These are phyloP conservation scores for Ovis canadensis DNA, from an alignment of 2,113 vertebrate genomes.

Conservation along the genomic window DNA sequence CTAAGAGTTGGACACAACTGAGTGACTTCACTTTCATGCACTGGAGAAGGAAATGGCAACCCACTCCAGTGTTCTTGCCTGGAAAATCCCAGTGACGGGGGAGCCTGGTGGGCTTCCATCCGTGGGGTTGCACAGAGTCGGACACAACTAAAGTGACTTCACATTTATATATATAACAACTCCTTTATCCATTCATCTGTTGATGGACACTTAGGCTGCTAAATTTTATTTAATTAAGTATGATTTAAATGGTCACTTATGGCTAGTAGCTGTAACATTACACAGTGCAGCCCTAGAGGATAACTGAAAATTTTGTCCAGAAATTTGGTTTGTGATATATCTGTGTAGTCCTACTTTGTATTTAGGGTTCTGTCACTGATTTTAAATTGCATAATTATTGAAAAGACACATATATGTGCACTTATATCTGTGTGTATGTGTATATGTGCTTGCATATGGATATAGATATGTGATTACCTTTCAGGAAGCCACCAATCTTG, in stretches of 20 bases:
- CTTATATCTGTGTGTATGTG: background rate
- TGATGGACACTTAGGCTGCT: background rate
- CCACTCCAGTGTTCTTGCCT: too few species aligned
- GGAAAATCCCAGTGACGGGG: too few species aligned
- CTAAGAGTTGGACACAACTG: too few species aligned
- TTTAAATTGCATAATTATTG: background rate
- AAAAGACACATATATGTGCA: background rate
- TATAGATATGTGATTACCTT: background rate
- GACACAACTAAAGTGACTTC: too few species aligned
- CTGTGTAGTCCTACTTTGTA: background rate
- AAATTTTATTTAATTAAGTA: background rate
- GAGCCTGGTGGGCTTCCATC: too few species aligned
- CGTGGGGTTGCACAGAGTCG: too few species aligned
- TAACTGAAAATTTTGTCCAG: background rate
- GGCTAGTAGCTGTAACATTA: background rate
- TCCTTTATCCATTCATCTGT: background rate
- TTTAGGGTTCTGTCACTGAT: background rate
- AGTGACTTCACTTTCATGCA: too few species aligned
- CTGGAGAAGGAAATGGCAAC: too few species aligned
- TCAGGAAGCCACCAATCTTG: background rate
- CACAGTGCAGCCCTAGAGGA: background rate
- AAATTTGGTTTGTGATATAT: background rate
- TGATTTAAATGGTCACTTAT: background rate
- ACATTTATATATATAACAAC: background rate
- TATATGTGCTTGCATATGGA: background rate